These are phyloP conservation scores for Anthophora plumipes DNA, from an alignment of 2,888 invertebrate species.

Conservation along the genomic window DNA sequence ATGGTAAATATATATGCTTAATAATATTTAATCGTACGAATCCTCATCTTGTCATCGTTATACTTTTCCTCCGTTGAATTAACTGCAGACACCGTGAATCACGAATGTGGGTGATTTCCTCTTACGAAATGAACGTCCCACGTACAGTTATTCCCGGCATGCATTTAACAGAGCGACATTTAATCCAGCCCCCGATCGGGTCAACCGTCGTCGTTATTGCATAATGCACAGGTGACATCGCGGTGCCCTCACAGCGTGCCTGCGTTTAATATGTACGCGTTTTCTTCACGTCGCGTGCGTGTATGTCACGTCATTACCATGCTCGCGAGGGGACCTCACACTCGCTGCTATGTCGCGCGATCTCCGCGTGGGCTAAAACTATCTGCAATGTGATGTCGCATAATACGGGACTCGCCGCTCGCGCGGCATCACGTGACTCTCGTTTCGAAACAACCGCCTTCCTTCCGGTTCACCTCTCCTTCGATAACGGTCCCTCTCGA, in stretches of 20 bases:
- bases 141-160: conserved; percentile 60
- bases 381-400: conserved; percentile 72
- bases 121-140: conserved; percentile 62
- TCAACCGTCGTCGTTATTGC: conserved; percentile 59
- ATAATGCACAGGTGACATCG: conserved; percentile 72
- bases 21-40: too few species aligned
- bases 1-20: too few species aligned
- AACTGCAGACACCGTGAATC: conserved; percentile 30
- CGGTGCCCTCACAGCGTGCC: conserved; percentile 58
- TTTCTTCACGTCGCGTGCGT: conserved; percentile 59
- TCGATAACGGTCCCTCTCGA: background rate
- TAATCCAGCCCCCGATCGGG: conserved; percentile 59
- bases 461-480: conserved; percentile 49
- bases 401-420: conserved; percentile 54
- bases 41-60: conserved; percentile 24
- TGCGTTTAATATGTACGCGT: conserved; percentile 61
- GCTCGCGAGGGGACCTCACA: conserved; percentile 61
- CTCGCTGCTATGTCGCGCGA: conserved; percentile 54
- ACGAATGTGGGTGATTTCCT: conserved; percentile 60
- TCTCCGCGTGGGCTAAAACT: conserved; percentile 73
- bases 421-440: conserved; percentile 43
- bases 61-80: conserved; percentile 29
- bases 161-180: conserved; percentile 69
- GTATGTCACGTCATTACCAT: conserved; percentile 73
- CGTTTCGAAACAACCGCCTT: conserved; percentile 60